Evolutionary conservation across 2,797 vertebrate genomes (phyloP), one percentile per base, ranked within the genome.

Genomic region (Decapterus maruadsi): DNA sequence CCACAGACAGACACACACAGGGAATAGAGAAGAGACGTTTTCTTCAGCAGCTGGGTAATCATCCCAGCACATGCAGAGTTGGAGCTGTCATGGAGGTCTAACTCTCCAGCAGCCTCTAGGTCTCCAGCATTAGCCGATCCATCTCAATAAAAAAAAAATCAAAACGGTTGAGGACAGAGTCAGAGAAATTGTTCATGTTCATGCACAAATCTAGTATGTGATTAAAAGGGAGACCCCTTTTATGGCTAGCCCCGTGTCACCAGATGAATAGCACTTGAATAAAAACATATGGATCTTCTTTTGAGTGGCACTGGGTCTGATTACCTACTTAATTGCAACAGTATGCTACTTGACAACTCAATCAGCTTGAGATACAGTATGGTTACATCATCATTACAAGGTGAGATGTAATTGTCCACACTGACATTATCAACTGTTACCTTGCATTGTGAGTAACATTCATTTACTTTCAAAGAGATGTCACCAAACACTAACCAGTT

Each of bases 261-360:
- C 38, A 61, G 51, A 71, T 57, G 62, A 83, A 67, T 10, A 67
- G 36, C 68, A 80, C 57, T 72, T 43, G 19, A 64, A 19, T 4
- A 20, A 58, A 69, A 84, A 73, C 16, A 51, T 31, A 20, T 20
- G 36, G 68, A 66, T 50, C 46, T 17, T 67, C 17, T 45, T 80
- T 43, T 45, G 43, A 72, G 53, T 55, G 53, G 55, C 29, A 42
- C 72, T 75, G 64, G 62, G 70, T 83, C 65, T 82, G 64, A 83
- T 82, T 73, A 68, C 31, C 2, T 31, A 34, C 75, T 60, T 51
- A 36, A 84, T 58, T 68, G 72, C 67, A 46, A 13, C 57, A 60
- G 59, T 31, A n/a, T 51, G 57, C 72, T 51, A 66, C 65, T 56
- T 80, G 45, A 76, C 54, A 68, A n/a, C 66, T 62, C n/a, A 51